Percentiles rank a stretch among this genome's conserved stretches.
Conservation (phyloP, 2,888 invertebrate species). For the Tridacna gigas region DNA sequence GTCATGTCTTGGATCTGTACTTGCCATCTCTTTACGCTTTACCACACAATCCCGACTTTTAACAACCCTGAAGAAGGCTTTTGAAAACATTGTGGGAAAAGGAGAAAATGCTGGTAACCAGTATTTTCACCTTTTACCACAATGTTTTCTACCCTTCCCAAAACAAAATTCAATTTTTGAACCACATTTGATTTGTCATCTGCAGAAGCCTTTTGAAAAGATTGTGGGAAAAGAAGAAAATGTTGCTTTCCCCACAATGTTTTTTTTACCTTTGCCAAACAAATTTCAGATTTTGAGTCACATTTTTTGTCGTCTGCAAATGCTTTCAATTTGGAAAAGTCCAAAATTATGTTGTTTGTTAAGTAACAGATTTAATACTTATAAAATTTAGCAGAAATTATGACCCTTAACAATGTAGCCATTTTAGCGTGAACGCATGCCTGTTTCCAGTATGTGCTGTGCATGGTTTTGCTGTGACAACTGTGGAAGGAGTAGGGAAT, state of each 20-base stretch:
- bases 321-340: no score
- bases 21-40: neutral
- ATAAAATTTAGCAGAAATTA: no score
- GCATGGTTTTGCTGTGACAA: slow-evolving; percentile 80
- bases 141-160: neutral
- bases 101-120: neutral
- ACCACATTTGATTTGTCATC: no score
- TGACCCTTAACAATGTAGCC: slow-evolving; percentile 4
- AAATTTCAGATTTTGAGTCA: neutral
- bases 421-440: slow-evolving; percentile 42
- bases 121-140: neutral
- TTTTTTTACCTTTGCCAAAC: neutral
- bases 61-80: neutral
- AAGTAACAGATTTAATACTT: no score
- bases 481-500: slow-evolving; percentile 81
- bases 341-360: no score
- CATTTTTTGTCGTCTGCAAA: neutral
- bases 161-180: no score
- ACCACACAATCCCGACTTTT: neutral
- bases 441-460: slow-evolving; percentile 74
- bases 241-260: no score
- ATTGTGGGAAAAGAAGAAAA: no score
- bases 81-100: neutral
- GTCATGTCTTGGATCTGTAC: no score
- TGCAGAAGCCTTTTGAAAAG: no score